Base-by-base conservation (phyloP, 2,113 vertebrate species). In the Barnardius zonarius region DNA sequence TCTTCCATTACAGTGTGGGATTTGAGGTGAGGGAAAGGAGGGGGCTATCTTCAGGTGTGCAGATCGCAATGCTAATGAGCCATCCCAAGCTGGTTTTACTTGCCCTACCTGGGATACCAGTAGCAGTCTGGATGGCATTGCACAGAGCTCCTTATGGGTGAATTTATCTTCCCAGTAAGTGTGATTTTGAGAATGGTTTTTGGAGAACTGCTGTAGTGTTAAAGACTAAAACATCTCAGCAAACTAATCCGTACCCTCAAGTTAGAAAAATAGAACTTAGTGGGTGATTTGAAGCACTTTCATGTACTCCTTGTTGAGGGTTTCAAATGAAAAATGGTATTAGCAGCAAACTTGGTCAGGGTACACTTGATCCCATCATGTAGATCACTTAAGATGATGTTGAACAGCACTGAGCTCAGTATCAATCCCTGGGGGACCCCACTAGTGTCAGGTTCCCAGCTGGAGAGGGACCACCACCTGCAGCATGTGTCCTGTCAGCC, bases 31-130 rank as follows among this genome's bases (percentile, higher is more conserved):
- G 70, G 62, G 27, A 9, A 3, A 3, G n/a, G 63, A 67, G 9
- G 37, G 31, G 41, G 23, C 19, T 30, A 49, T 24, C 33, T 46
- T 23, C 41, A 18, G 22, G n/a, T 31, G 31, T 4, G 7, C 18
- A 41, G 59, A 49, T 1, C 20, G 57, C 13, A 13, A 17, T 18
- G 64, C 19, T 4, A 0, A 22, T 1, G 9, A 43, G 39, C 11
- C 18, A 35, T 7, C 35, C 24, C 31, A 15, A 12, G 25, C 6
- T 17, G 10, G 5, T 15, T 46, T 31, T 10, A 30, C 28, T 19
- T 31, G 44, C 28, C 19, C 52, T 31, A n/a, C 23, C 33, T 17
- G 23, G 35, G 39, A 49, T 28, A 49, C 35, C 31, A 33, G 63
- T 4, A 23, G 57, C 25, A 28, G 19, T 13, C 17, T 25, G 37